Base-by-base conservation (phyloP, 2,797 vertebrate species). In the Rhabdomys pumilio region DNA sequence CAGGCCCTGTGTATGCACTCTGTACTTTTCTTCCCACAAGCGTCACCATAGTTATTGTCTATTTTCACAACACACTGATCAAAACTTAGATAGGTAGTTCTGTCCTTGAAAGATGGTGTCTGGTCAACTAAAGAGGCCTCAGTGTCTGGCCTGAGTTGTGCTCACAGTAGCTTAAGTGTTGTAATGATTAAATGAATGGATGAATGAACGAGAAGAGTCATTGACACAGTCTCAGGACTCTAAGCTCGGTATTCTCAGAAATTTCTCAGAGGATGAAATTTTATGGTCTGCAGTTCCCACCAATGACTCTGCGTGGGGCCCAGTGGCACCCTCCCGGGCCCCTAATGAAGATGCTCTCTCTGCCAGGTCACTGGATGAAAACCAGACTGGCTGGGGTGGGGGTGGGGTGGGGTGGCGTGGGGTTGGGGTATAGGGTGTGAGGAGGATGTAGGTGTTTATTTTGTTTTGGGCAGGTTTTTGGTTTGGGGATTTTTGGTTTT, bases 291-390 rank as follows among this genome's bases (percentile, higher is more conserved):
- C 24, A 55, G 77, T 44, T 31, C 41, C 55, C 11, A 3, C 9
- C 20, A 55, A 10, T 15, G 55, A 80, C 50, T n/a, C 50, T 1
- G 10, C 26, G 59, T 47, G 50, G 57, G 0, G 0, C 31, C 76
- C 34, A 6, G 7, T 1, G 13, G 12, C 0, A 0, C 41, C 1
- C 0, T 50, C 17, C 82, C 29, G 0, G 1, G 53, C 73, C 2
- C 90, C 82, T 41, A 4, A 10, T 4, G 13, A 0, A 57, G 9
- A 41, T 81, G 79, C 79, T 59, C 50, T 44, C 8, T 61, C 41
- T 69, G 57, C n/a, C n/a, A 44, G 81, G 57, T 19, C 81, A 83
- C 38, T 31, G 38, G 24, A 26, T 7, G 3, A 63, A 81, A 80
- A 44, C 47, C 84, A 75, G 61, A 22, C 47, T 67, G 9, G 31